These are phyloP conservation scores for Acrocephalus scirpaceus DNA, from an alignment of 2,797 vertebrate species.

Conservation along the genomic window DNA sequence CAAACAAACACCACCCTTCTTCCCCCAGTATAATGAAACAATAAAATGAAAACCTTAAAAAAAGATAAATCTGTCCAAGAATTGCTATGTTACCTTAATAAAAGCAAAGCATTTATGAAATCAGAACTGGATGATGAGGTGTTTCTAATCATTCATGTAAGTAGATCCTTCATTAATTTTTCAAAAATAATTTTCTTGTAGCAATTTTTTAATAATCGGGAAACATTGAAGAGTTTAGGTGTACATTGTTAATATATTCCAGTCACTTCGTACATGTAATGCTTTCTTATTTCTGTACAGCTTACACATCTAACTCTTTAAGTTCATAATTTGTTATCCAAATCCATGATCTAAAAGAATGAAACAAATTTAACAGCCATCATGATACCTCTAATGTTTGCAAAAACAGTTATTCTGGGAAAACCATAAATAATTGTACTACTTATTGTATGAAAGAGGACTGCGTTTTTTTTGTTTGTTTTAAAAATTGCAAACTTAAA, in stretches of 20 bases:
- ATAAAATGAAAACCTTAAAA: background rate
- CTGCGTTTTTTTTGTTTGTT: background rate
- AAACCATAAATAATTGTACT: background rate
- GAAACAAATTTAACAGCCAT: background rate
- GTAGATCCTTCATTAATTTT: background rate
- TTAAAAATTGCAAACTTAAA: background rate
- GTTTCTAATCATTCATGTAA: background rate
- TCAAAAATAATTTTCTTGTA: background rate
- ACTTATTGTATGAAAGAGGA: background rate
- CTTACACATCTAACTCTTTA: background rate
- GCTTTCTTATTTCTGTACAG: background rate
- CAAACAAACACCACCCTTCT: background rate
- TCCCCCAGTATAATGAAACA: background rate
- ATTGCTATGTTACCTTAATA: background rate
- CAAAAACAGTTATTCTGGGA: background rate
- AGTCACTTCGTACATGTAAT: background rate
- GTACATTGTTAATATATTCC: background rate
- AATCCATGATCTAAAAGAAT: background rate
- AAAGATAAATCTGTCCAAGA: background rate
- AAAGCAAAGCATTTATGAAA: background rate
- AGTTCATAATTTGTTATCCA: background rate
- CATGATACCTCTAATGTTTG: background rate
- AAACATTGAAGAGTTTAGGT: background rate
- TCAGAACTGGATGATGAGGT: background rate
- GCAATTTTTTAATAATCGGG: background rate